These are phyloP conservation scores for Notocelia uddmanniana DNA, from an alignment of 2,888 invertebrate genomes.

Conservation along the genomic window DNA sequence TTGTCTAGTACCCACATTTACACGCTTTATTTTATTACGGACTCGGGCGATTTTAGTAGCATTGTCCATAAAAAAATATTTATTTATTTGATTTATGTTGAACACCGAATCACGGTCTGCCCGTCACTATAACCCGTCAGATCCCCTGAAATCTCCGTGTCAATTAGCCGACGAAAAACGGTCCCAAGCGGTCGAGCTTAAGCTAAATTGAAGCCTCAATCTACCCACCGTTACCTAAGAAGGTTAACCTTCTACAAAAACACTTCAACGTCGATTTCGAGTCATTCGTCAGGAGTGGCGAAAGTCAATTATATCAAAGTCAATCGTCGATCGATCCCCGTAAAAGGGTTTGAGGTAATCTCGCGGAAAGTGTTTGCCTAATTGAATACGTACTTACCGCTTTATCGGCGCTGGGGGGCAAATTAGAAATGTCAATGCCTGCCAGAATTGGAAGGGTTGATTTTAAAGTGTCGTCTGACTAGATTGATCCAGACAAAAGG, in stretches of 20 bases:
- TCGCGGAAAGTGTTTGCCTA: conserved; percentile 50
- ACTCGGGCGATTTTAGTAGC: too few relatives aligned
- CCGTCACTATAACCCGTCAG: background rate
- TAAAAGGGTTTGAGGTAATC: conserved; percentile 50
- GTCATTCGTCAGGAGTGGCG: conserved; percentile 43
- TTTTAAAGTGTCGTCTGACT: conserved; percentile 30
- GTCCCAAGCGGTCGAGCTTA: background rate
- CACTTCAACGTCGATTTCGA: conserved; percentile 45
- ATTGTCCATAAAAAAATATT: too few relatives aligned
- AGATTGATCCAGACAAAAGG: conserved; percentile 25
- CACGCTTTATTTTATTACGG: too few relatives aligned
- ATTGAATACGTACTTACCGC: conserved; percentile 50
- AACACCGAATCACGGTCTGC: too few relatives aligned
- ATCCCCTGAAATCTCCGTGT: conserved; percentile 14
- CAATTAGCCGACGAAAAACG: conserved; percentile 30
- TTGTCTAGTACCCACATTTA: too few relatives aligned
- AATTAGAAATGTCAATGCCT: conserved; percentile 51
- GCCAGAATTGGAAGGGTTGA: conserved; percentile 25
- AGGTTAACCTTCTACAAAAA: conserved; percentile 28
- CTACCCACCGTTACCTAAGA: conserved; percentile 11
- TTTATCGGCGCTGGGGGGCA: conserved; percentile 45
- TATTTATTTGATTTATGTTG: too few relatives aligned
- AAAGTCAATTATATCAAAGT: conserved; percentile 54
- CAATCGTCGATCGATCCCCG: conserved; percentile 47
- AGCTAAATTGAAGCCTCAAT: conserved; percentile 13